phyloP scores from a whole-genome alignment of 2,797 vertebrate genomes.

The Ctenochaetus hawaiiensis region DNA sequence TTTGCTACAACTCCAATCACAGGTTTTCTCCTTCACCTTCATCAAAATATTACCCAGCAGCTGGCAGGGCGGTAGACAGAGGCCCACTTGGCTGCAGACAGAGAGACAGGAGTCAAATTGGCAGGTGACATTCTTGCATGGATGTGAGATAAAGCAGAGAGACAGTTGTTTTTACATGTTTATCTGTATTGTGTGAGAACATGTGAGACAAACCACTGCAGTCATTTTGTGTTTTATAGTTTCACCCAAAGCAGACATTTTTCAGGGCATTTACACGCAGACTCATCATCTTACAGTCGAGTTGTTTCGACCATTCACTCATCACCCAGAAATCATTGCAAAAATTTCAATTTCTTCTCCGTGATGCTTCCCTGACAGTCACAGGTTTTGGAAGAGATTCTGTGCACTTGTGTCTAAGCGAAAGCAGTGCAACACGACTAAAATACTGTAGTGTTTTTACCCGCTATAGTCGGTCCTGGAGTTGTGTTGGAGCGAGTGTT shows the following conservation, averaged over 20 bases:
- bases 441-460: neutral
- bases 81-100: conserved; percentile 20
- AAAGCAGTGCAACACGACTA: neutral
- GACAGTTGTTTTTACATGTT: conserved; percentile 57
- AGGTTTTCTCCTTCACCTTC: conserved; percentile 11
- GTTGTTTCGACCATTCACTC: neutral
- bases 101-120: conserved; percentile 23
- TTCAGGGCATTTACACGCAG: neutral
- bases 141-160: conserved; percentile 15
- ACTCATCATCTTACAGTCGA: neutral
- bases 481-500: neutral
- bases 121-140: conserved; percentile 46
- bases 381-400: neutral
- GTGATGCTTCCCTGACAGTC: neutral
- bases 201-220: conserved; percentile 1
- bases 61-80: conserved; percentile 34
- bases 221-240: neutral
- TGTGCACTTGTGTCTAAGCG: neutral
- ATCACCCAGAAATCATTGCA: conserved; percentile 1
- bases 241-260: neutral
- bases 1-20: conserved; percentile 25
- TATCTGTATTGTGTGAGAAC: conserved; percentile 42
- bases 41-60: conserved; percentile 65
- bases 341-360: neutral
- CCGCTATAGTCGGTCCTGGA: neutral